Evolutionary conservation across 2,797 vertebrate species (phyloP).

Genomic region (Pseudochromis fuscus): DNA sequence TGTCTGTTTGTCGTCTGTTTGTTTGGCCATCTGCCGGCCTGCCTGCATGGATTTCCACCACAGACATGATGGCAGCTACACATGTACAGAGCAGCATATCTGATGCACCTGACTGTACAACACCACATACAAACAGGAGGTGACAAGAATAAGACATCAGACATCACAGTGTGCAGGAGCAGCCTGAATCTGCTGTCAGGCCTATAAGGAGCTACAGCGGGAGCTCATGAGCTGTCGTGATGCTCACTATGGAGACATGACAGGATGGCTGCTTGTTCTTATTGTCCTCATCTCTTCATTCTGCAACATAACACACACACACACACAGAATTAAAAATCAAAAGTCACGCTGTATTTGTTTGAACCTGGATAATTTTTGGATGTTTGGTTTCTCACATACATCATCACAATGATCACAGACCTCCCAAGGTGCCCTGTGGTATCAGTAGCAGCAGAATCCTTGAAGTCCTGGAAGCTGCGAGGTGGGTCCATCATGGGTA

Average conservation of each 20-base stretch:
- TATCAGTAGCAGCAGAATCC: too few species aligned
- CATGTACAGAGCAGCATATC: neutral
- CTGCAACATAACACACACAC: neutral
- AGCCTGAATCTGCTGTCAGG: conserved; percentile 27
- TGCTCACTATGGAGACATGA: conserved; percentile 35
- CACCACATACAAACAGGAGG: conserved; percentile 30
- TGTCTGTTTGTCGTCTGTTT: conserved; percentile 39
- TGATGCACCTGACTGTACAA: conserved; percentile 31
- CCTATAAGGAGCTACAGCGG: conserved; percentile 17
- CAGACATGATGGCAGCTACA: conserved; percentile 22
- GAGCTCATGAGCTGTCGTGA: conserved; percentile 42
- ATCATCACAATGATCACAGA: too few species aligned
- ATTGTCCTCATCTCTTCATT: conserved; percentile 5
- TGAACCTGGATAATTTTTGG: too few species aligned
- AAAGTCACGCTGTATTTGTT: too few species aligned
- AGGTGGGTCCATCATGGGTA: too few species aligned
- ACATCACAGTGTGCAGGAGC: neutral
- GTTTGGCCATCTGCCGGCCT: conserved; percentile 66
- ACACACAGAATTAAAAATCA: neutral
- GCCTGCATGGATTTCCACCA: conserved; percentile 40
- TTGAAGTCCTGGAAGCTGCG: too few species aligned
- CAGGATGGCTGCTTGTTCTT: conserved; percentile 35
- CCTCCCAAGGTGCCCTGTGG: too few species aligned
- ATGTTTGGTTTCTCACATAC: too few species aligned
- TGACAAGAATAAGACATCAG: conserved; percentile 34